Evolutionary conservation across 2,888 invertebrate species (phyloP), one percentile per base, ranked within the genome.

Genomic region (Xestia xanthographa): DNA sequence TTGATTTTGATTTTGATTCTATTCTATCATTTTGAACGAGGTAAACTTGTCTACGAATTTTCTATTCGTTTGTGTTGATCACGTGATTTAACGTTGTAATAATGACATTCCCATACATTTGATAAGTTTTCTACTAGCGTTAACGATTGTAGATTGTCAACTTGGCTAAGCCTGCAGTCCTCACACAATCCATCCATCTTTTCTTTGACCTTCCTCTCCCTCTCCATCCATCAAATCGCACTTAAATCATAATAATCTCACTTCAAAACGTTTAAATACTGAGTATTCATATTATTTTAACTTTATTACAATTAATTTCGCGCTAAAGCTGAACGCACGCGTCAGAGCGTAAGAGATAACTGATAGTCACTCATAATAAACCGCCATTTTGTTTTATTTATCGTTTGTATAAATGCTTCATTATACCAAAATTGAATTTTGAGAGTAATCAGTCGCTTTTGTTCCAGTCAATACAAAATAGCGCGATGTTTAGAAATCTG

Each of bases 281-380:
- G 14, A 58, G 53, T 50, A 65, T 22, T 73, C 72, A 58, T 63
- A 66, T 77, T 53, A 84, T 84, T 79, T 72, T 56, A 63, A 78
- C 34, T 73, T 83, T 73, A 83, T 83, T 71, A 68, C 76, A 62
- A 86, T 79, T 73, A 76, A 79, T 84, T 83, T 48, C 43, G 50
- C 72, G n/a, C 72, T 76, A 29, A 63, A 74, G 60, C 69, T 69
- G 50, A 86, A 72, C 72, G 72, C 34, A 69, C 74, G 88, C 87
- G 62, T 43, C 81, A 79, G 87, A 86, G 78, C 66, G 88, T 86
- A 79, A 86, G 88, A 86, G 86, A 88, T 88, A 88, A 71, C 65
- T 41, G 78, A 81, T 80, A 80, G 53, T 78, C 69, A n/a, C n/a
- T n/a, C n/a, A 43, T 72, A 63, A 66, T 68, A 75, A 72, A 81